These are phyloP conservation scores for Tenebrio molitor DNA, from an alignment of 1,140 invertebrate species.

Conservation along the genomic window DNA sequence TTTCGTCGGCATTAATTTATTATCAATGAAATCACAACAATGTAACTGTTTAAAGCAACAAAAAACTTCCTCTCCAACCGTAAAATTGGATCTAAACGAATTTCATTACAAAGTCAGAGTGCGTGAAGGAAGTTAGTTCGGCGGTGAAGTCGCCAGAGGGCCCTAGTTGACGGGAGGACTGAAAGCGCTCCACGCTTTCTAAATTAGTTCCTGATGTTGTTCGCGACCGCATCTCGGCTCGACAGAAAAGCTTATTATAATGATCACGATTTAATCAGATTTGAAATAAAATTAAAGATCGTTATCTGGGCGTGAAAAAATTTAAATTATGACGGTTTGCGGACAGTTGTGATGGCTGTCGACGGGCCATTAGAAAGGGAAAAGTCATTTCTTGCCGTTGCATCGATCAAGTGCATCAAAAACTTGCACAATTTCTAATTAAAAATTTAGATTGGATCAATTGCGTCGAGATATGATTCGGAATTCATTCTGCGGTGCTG, in stretches of 20 bases:
- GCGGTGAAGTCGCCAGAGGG: conserved; percentile 6
- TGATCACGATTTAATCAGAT: not conserved
- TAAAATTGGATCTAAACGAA: conserved; percentile 38
- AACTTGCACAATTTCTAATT: conserved; percentile 26
- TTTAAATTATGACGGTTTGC: conserved; percentile 1
- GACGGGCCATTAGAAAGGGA: not conserved
- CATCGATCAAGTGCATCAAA: too few species aligned
- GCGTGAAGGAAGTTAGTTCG: conserved; percentile 12
- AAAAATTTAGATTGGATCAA: conserved; percentile 9
- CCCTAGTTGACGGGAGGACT: conserved; percentile 11
- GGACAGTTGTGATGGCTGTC: not conserved
- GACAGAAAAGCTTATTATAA: not conserved
- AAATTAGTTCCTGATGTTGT: not conserved
- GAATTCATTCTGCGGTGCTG: too few species aligned
- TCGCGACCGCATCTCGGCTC: not conserved
- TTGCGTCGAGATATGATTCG: too few species aligned
- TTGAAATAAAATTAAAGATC: conserved; percentile 3
- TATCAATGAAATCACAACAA: conserved; percentile 13
- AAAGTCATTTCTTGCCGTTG: not conserved
- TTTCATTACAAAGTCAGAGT: conserved; percentile 12
- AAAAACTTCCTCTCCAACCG: conserved; percentile 10
- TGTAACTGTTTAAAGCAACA: conserved; percentile 6
- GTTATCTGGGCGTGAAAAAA: conserved; percentile 8
- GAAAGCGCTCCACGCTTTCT: not conserved
- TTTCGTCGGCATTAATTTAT: conserved; percentile 2